Percentiles rank a stretch among this genome's conserved stretches.
Evolutionary conservation across 2,113 vertebrate species (phyloP).

Genomic region (Scartelaos histophorus): DNA sequence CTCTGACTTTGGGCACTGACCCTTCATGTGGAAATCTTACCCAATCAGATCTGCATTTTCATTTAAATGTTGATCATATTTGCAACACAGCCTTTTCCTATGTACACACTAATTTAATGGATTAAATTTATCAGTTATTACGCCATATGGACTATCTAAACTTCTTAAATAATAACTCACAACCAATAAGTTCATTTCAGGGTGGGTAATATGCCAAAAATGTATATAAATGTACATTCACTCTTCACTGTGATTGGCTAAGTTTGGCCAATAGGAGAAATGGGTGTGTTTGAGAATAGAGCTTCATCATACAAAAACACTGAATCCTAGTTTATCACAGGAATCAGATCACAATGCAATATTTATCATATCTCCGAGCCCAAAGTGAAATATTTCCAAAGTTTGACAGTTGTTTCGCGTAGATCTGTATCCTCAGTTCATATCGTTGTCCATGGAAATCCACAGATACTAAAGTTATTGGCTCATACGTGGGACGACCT

Average conservation of each 20-base stretch:
- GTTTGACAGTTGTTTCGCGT: neutral
- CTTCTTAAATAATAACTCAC: neutral
- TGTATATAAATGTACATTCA: neutral
- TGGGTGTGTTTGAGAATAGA: too few relatives aligned
- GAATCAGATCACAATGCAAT: too few relatives aligned
- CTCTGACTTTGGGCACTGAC: slow-evolving; percentile 36
- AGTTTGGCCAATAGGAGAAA: neutral
- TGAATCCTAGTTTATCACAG: too few relatives aligned
- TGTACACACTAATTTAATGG: too few relatives aligned
- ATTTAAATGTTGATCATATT: neutral
- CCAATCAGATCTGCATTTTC: slow-evolving; percentile 33
- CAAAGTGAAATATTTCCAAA: neutral
- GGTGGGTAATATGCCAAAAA: neutral
- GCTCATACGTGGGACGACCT: slow-evolving; percentile 45
- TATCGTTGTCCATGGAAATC: slow-evolving; percentile 42
- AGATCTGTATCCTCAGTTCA: slow-evolving; percentile 13
- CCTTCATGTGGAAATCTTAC: slow-evolving; percentile 16
- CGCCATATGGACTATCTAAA: neutral
- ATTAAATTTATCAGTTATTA: neutral
- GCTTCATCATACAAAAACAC: too few relatives aligned
- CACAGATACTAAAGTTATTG: slow-evolving; percentile 48
- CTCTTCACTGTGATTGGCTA: neutral
- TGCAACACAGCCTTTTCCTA: neutral
- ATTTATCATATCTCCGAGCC: neutral
- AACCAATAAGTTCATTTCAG: neutral